These are phyloP conservation scores for Epistrophella euchroma DNA, from an alignment of 2,888 invertebrate species.

Conservation along the genomic window DNA sequence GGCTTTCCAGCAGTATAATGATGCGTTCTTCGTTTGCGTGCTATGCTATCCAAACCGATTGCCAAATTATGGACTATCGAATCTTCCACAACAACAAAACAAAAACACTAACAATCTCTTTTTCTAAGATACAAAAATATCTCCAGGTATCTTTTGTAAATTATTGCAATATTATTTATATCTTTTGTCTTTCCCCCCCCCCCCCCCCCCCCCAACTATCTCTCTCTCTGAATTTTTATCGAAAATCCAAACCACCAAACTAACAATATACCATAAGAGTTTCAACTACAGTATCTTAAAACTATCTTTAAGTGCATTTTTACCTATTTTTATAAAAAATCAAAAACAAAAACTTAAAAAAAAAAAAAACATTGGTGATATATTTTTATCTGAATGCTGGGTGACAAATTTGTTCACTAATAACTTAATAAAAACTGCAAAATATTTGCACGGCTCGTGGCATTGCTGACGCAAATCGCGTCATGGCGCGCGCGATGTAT, in stretches of 20 bases:
- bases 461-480: no score
- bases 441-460: no score
- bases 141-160: conserved; percentile 40
- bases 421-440: no score
- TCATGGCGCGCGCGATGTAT: no score
- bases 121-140: conserved; percentile 48
- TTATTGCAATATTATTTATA: conserved; percentile 64
- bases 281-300: conserved; percentile 69
- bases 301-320: conserved; percentile 57
- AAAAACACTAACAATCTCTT: conserved; percentile 58
- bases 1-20: conserved; percentile 8
- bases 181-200: not conserved
- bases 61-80: conserved; percentile 83
- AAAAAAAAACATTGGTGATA: conserved; percentile 7
- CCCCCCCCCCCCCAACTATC: not conserved
- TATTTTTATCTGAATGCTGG: not conserved
- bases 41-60: conserved; percentile 78
- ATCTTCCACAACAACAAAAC: conserved; percentile 82
- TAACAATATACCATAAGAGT: conserved; percentile 64
- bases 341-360: not conserved
- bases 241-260: conserved; percentile 67
- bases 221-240: conserved; percentile 52
- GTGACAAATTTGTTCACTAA: no score
- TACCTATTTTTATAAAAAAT: conserved; percentile 31
- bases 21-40: not conserved